phyloP scores from a whole-genome alignment of 2,797 vertebrate genomes.

The Chelidonichthys spinosus region DNA sequence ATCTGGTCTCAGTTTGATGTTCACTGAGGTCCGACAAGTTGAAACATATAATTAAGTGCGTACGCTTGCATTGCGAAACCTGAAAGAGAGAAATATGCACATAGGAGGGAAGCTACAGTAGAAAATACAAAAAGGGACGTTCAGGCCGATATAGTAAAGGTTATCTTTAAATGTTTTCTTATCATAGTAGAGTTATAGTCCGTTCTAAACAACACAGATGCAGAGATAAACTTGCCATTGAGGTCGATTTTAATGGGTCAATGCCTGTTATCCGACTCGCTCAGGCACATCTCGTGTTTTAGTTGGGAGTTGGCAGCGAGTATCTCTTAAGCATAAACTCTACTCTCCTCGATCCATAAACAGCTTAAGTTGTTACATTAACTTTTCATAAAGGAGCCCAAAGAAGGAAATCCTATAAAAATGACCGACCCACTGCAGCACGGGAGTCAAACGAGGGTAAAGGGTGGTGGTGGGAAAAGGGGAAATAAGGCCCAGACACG shows the following conservation, averaged over 20 bases:
- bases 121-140: neutral
- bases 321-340: neutral
- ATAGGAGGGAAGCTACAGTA: neutral
- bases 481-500: neutral
- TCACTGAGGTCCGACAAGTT: conserved; percentile 7
- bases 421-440: neutral
- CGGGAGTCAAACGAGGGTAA: conserved; percentile 14
- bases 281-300: neutral
- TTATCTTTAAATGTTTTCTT: neutral
- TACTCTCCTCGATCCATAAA: neutral
- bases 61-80: neutral
- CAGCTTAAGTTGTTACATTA: neutral
- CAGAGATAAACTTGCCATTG: conserved; percentile 8
- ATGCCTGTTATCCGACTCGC: neutral
- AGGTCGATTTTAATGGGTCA: neutral
- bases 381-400: neutral
- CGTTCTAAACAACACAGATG: neutral
- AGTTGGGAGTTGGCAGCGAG: neutral
- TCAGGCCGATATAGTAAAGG: neutral
- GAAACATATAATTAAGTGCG: conserved; percentile 2
- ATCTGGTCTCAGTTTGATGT: neutral
- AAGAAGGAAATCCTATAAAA: conserved; percentile 6
- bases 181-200: neutral
- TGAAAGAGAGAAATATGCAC: neutral
- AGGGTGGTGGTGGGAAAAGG: conserved; percentile 13